These are phyloP conservation scores for Lithobates pipiens DNA, from an alignment of 2,797 vertebrate species.

Conservation along the genomic window DNA sequence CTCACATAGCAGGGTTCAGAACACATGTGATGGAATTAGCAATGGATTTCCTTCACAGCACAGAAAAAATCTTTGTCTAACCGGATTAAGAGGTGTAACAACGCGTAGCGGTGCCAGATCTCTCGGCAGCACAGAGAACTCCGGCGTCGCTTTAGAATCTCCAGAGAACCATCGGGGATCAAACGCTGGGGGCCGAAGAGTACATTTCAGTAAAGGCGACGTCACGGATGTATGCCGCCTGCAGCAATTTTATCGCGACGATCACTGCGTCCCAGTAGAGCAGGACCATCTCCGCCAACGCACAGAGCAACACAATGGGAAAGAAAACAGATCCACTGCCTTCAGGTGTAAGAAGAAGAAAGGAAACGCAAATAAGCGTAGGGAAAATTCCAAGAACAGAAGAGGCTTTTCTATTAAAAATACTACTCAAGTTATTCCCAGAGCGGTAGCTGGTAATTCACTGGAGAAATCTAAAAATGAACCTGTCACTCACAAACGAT, in stretches of 20 bases:
- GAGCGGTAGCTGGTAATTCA: neutral
- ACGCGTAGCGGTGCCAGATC: neutral
- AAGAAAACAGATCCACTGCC: neutral
- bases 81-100: neutral
- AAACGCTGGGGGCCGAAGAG: neutral
- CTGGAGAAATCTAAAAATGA: constrained; percentile 56
- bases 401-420: accelerated
- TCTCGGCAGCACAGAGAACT: neutral
- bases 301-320: neutral
- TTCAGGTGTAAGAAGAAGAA: constrained; percentile 31
- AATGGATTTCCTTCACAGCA: neutral
- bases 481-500: constrained; percentile 18
- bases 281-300: constrained; percentile 3
- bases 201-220: neutral
- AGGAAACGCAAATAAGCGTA: constrained; percentile 59
- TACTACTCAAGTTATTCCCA: constrained; percentile 33
- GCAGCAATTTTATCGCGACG: constrained; percentile 38
- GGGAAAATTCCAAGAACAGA: constrained; percentile 45
- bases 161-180: neutral
- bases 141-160: neutral
- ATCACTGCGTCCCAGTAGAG: neutral
- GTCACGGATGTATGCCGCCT: neutral
- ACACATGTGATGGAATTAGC: constrained; percentile 10
- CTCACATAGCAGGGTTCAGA: neutral
- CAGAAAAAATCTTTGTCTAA: neutral